A percentile compares a stretch with the other conserved stretches of the same genome.
Evolutionary conservation across 2,888 invertebrate species (phyloP).

Genomic region (Yponomeuta malinellus): DNA sequence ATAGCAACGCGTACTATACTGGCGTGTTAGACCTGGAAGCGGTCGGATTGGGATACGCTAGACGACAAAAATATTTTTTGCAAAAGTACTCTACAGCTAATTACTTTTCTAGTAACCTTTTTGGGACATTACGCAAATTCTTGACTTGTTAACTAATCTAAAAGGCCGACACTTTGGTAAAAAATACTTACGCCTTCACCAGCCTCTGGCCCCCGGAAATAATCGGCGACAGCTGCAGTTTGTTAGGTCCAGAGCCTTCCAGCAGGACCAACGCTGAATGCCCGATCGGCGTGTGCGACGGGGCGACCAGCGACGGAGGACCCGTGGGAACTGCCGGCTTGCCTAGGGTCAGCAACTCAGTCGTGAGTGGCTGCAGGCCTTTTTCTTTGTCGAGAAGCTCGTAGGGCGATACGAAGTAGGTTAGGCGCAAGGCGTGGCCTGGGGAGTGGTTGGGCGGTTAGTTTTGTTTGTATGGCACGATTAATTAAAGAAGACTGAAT

Average conservation of each 20-base stretch:
- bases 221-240: slow-evolving; percentile 84
- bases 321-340: slow-evolving; percentile 50
- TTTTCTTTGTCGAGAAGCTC: slow-evolving; percentile 89
- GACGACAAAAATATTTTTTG: background rate
- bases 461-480: no score
- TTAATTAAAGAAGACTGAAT: background rate
- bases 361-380: slow-evolving; percentile 82
- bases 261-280: slow-evolving; percentile 92
- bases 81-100: background rate
- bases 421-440: slow-evolving; percentile 95
- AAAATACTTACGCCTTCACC: slow-evolving; percentile 80
- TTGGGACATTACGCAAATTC: no score
- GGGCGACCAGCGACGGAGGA: slow-evolving; percentile 55
- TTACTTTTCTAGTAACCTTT: no score
- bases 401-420: slow-evolving; percentile 95
- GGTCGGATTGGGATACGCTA: background rate
- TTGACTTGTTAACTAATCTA: no score
- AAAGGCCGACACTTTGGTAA: background rate
- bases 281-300: slow-evolving; percentile 80
- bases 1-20: slow-evolving; percentile 65
- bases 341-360: slow-evolving; percentile 80
- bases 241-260: slow-evolving; percentile 90
- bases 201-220: slow-evolving; percentile 81
- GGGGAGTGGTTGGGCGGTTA: slow-evolving; percentile 19
- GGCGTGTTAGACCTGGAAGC: slow-evolving; percentile 59